Evolutionary conservation across 2,113 vertebrate species (phyloP).

Genomic region (Sinocyclocheilus rhinocerous): DNA sequence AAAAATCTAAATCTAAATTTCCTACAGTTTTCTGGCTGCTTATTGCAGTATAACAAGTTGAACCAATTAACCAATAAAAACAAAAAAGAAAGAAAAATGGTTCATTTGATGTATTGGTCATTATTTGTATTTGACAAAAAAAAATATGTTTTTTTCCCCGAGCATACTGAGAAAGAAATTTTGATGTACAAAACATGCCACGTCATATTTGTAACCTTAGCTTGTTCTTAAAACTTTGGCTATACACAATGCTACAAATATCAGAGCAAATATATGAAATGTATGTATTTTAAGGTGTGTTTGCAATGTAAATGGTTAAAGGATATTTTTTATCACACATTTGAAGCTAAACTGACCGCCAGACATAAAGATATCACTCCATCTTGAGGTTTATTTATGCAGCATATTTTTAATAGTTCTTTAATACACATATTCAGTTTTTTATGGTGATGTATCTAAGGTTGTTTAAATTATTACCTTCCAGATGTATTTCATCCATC

Average conservation of each 20-base stretch:
- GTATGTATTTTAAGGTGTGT: constrained; percentile 73
- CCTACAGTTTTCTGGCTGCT: neutral
- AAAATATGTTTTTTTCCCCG: neutral
- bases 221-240: constrained; percentile 55
- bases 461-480: constrained; percentile 13
- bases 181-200: constrained; percentile 33
- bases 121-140: neutral
- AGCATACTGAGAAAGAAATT: neutral
- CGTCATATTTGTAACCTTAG: constrained; percentile 45
- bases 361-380: constrained; percentile 11
- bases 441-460: constrained; percentile 7
- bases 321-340: constrained; percentile 63
- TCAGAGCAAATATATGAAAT: constrained; percentile 67
- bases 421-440: constrained; percentile 20
- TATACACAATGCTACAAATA: constrained; percentile 70
- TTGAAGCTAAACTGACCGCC: constrained; percentile 21
- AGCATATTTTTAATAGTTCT: neutral
- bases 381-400: constrained; percentile 34
- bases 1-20: neutral
- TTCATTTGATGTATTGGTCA: neutral
- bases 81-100: neutral
- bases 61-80: neutral
- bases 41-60: neutral
- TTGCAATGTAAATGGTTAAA: constrained; percentile 67
- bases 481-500: neutral